phyloP scores from a whole-genome alignment of 2,113 vertebrate genomes.

The Chroicocephalus ridibundus region DNA sequence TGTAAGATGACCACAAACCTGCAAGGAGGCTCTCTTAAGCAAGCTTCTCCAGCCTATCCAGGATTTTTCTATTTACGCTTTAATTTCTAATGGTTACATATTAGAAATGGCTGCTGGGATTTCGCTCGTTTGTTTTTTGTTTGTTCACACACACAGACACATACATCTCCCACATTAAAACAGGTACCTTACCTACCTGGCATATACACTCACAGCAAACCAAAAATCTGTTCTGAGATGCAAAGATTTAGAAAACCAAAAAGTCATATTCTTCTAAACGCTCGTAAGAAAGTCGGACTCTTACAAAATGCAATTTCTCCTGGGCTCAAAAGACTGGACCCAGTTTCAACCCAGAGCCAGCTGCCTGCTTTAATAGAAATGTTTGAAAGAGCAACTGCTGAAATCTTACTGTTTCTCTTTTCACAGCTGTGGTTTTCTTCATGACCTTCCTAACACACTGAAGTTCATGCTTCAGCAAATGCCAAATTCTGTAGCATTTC shows the following conservation, averaged over 20 bases:
- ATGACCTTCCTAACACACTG: background rate
- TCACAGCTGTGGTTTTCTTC: background rate
- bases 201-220: background rate
- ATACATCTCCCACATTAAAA: background rate
- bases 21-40: background rate
- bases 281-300: background rate
- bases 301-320: background rate
- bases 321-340: background rate
- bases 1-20: background rate
- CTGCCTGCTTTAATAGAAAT: background rate
- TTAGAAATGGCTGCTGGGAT: background rate
- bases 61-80: background rate
- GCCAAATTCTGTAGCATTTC: background rate
- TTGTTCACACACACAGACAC: background rate
- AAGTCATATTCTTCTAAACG: background rate
- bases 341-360: background rate
- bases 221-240: background rate
- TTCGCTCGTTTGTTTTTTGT: background rate
- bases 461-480: slow-evolving; percentile 2
- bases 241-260: background rate
- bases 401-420: slow-evolving; percentile 5
- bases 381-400: background rate
- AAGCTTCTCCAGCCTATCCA: background rate
- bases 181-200: background rate
- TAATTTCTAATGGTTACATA: background rate